These are phyloP conservation scores for Umimayanthus chanpuru DNA, from an alignment of 92 coral and sea anemone genomes.

Conservation along the genomic window DNA sequence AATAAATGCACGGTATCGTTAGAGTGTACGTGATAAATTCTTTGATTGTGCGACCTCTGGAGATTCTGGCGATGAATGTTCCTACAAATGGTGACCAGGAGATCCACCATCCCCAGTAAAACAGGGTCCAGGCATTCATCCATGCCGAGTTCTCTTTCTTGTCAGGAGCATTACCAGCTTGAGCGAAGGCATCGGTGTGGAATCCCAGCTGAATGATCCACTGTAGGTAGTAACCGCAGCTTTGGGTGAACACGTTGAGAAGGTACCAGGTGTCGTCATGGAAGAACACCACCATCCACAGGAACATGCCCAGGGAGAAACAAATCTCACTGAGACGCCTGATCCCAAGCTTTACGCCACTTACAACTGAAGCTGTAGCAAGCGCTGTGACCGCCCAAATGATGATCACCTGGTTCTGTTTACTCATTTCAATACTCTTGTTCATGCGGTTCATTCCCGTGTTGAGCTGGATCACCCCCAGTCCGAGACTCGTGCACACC, in stretches of 20 bases:
- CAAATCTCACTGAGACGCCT: slow-evolving; percentile 52
- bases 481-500: slow-evolving; percentile 73
- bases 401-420: slow-evolving; percentile 56
- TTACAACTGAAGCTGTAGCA: slow-evolving; percentile 71
- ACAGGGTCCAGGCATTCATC: slow-evolving; percentile 67
- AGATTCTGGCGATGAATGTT: slow-evolving; percentile 86
- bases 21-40: slow-evolving; percentile 48
- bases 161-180: too few species aligned
- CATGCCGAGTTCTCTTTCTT: slow-evolving; percentile 23
- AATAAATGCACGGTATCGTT: slow-evolving; percentile 41
- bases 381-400: slow-evolving; percentile 76
- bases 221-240: too few species aligned
- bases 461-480: slow-evolving; percentile 70
- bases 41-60: slow-evolving; percentile 85
- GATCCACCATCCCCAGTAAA: slow-evolving; percentile 49
- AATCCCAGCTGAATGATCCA: too few species aligned
- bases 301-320: too few species aligned
- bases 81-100: slow-evolving; percentile 88
- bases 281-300: too few species aligned
- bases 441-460: slow-evolving; percentile 65
- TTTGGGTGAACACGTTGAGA: too few species aligned
- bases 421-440: slow-evolving; percentile 40
- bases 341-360: slow-evolving; percentile 71
- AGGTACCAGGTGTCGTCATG: too few species aligned
- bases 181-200: too few species aligned